These are phyloP conservation scores for Mustelus asterias DNA, from an alignment of 2,113 vertebrate genomes.

Conservation along the genomic window DNA sequence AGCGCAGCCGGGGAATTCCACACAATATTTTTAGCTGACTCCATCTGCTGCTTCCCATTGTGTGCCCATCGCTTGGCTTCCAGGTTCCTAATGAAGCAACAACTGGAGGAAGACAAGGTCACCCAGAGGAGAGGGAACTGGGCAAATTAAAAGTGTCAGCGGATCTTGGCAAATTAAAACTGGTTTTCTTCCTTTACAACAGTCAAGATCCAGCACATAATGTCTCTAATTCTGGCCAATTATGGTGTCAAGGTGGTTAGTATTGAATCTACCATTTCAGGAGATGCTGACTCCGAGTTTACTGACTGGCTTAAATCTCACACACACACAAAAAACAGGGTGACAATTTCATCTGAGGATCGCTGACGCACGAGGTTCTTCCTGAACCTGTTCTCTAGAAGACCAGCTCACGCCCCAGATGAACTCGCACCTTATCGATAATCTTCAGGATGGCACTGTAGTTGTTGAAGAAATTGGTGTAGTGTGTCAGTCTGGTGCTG, in stretches of 20 bases:
- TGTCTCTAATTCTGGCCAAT: not conserved
- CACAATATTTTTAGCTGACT: not conserved
- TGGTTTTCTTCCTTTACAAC: not conserved
- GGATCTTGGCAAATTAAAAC: not conserved
- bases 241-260: not conserved
- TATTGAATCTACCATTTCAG: not conserved
- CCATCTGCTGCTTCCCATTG: not conserved
- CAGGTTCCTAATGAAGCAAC: not conserved
- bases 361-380: fast-evolving
- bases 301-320: not conserved
- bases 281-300: not conserved
- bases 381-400: not conserved
- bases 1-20: too few species aligned
- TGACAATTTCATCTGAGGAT: not conserved
- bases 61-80: not conserved
- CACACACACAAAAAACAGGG: not conserved
- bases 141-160: not conserved
- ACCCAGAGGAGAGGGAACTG: not conserved
- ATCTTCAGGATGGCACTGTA: slow-evolving; percentile 62
- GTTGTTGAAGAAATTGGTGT: slow-evolving; percentile 72
- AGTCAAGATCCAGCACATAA: not conserved
- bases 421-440: slow-evolving; percentile 64
- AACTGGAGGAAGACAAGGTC: not conserved
- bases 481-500: slow-evolving; percentile 56
- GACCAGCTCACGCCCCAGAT: not conserved